These are phyloP conservation scores for Pinna nobilis DNA, from an alignment of 1,140 invertebrate species.

Conservation along the genomic window DNA sequence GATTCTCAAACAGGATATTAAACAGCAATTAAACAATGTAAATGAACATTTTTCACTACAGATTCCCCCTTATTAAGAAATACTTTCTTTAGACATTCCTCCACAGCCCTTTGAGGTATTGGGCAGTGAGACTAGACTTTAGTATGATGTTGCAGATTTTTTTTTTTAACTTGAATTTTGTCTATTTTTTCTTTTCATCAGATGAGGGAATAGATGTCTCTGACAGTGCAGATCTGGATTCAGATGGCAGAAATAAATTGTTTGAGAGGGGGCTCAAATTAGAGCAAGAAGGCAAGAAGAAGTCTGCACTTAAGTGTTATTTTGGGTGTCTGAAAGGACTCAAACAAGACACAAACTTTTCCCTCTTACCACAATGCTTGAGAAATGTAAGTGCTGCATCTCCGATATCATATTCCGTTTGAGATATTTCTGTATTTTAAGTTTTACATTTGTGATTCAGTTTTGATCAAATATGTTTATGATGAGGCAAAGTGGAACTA, in stretches of 20 bases:
- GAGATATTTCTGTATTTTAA: neutral
- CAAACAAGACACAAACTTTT: constrained; percentile 55
- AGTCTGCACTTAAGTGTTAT: constrained; percentile 66
- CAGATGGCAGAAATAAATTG: constrained; percentile 56
- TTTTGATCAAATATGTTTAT: no score
- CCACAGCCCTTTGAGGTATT: no score
- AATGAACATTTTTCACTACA: no score
- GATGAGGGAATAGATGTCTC: constrained; percentile 47
- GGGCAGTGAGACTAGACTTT: no score
- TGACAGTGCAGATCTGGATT: constrained; percentile 40
- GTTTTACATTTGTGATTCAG: neutral
- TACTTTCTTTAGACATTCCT: no score
- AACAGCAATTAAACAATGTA: no score
- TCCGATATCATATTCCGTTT: neutral
- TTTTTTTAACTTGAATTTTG: neutral
- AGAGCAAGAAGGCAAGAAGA: constrained; percentile 54
- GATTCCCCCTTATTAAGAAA: no score
- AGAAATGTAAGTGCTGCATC: constrained; percentile 57
- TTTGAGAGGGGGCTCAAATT: constrained; percentile 60
- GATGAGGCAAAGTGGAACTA: no score
- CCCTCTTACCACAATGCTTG: constrained; percentile 66
- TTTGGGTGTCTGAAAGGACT: constrained; percentile 62
- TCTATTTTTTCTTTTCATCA: neutral
- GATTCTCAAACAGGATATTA: no score
- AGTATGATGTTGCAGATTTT: no score